Conservation (phyloP, 2,797 vertebrate genomes). For the Gouania willdenowi region DNA sequence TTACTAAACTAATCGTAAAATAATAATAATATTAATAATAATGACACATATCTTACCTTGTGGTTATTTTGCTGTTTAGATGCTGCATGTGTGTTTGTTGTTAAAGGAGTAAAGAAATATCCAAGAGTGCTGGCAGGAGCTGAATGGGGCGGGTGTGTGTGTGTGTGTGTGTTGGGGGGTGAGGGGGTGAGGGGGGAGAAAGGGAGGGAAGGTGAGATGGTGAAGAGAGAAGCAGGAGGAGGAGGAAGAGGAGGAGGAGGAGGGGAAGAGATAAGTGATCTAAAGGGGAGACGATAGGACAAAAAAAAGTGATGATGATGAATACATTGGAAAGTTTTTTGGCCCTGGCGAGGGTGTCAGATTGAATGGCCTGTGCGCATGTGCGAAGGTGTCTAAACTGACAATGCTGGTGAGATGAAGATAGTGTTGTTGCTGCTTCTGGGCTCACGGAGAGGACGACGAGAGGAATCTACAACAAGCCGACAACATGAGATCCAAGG, state of each 20-base stretch:
- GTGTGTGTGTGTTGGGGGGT: constrained; percentile 2
- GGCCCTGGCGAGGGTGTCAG: constrained; percentile 98
- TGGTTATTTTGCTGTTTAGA: constrained; percentile 71
- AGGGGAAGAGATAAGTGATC: constrained; percentile 91
- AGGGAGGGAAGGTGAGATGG: constrained; percentile 46
- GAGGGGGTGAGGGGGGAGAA: constrained; percentile 29
- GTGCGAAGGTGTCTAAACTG: constrained; percentile 99
- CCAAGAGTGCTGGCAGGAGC: constrained; percentile 59
- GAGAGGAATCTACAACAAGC: constrained; percentile 93
- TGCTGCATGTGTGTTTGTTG: constrained; percentile 75
- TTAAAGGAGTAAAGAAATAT: constrained; percentile 85
- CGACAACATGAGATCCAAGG: constrained; percentile 99
- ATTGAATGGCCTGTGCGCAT: constrained; percentile 99
- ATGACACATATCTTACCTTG: constrained; percentile 56
- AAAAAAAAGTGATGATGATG: constrained; percentile 90
- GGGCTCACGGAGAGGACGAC: constrained; percentile 97
- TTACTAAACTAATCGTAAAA: constrained; percentile 11
- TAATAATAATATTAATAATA: background rate
- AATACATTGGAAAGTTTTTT: constrained; percentile 99
- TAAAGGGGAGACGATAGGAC: constrained; percentile 90
- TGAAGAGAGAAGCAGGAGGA: constrained; percentile 61
- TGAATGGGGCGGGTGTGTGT: constrained; percentile 38
- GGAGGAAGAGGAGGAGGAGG: constrained; percentile 77
- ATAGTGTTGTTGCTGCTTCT: constrained; percentile 98
- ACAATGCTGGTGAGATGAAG: constrained; percentile 99